Evolutionary conservation across 2,797 vertebrate species (phyloP).

Genomic region (Schizopygopsis malacanthus): DNA sequence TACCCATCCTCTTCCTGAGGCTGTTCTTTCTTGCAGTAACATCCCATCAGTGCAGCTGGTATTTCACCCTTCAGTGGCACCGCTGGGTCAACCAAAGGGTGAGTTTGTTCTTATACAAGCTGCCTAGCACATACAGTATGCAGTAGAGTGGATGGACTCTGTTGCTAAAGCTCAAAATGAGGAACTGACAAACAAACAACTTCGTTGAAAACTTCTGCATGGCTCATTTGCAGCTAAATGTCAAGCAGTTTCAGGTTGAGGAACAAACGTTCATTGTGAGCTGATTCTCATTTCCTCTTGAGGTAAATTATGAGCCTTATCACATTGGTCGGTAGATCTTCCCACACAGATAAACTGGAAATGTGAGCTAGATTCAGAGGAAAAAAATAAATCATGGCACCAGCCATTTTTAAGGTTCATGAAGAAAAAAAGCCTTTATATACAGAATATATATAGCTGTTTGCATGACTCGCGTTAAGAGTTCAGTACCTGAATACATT

Average conservation of each 20-base stretch:
- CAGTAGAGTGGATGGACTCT: neutral
- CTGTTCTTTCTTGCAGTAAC: neutral
- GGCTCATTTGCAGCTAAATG: constrained; percentile 58
- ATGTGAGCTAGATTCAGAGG: constrained; percentile 29
- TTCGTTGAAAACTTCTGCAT: constrained; percentile 22
- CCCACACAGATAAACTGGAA: constrained; percentile 29
- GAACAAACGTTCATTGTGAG: constrained; percentile 48
- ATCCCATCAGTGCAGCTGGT: neutral
- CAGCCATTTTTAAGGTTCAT: neutral
- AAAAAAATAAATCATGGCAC: neutral
- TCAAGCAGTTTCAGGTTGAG: constrained; percentile 58
- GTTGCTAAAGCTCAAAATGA: neutral
- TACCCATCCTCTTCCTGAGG: constrained; percentile 1
- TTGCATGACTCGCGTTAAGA: neutral
- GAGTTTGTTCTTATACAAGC: constrained; percentile 5
- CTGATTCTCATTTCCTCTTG: constrained; percentile 37
- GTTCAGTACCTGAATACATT: neutral
- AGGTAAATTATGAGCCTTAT: constrained; percentile 22
- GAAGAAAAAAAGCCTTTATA: neutral
- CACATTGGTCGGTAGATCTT: neutral
- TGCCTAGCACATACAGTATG: neutral
- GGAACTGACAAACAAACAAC: constrained; percentile 12
- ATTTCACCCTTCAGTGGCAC: neutral
- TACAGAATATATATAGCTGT: too few species aligned
- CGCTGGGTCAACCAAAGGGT: neutral